phyloP scores from a whole-genome alignment of 2,797 vertebrate genomes.

The Sebastes umbrosus region DNA sequence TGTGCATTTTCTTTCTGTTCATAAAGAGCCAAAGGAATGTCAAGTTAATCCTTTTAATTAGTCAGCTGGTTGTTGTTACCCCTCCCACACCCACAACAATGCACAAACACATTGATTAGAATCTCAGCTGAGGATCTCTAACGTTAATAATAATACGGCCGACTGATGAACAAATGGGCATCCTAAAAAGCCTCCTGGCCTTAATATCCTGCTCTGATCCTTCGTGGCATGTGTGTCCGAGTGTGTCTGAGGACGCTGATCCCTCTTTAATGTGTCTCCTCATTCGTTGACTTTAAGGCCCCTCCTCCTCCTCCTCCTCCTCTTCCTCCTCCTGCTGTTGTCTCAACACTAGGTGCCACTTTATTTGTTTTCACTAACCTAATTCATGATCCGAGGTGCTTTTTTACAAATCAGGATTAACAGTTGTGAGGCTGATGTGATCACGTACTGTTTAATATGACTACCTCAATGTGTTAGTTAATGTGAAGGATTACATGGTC shows the following conservation, averaged over 20 bases:
- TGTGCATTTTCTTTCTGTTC: neutral
- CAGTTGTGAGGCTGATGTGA: constrained; percentile 39
- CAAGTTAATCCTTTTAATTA: constrained; percentile 25
- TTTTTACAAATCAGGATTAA: constrained; percentile 48
- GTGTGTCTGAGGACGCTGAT: constrained; percentile 51
- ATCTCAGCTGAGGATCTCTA: neutral
- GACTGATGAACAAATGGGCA: constrained; percentile 32
- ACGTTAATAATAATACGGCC: constrained; percentile 7
- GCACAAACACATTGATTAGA: constrained; percentile 16
- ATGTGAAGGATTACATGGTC: neutral
- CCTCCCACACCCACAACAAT: neutral
- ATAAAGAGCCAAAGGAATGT: constrained; percentile 6
- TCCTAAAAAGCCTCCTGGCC: constrained; percentile 45
- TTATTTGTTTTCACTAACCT: constrained; percentile 48
- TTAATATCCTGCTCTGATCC: constrained; percentile 56
- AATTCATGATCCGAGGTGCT: constrained; percentile 33
- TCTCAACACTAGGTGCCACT: constrained; percentile 23
- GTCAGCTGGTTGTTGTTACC: constrained; percentile 9
- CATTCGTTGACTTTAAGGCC: constrained; percentile 47
- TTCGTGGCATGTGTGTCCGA: constrained; percentile 32
- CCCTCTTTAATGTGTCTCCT: constrained; percentile 59
- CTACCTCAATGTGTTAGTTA: neutral
- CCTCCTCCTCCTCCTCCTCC: neutral
- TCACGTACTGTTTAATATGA: neutral
- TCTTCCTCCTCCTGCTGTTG: neutral